Evolutionary conservation across 2,888 invertebrate species (phyloP).

Genomic region (Tortricodes alternella): DNA sequence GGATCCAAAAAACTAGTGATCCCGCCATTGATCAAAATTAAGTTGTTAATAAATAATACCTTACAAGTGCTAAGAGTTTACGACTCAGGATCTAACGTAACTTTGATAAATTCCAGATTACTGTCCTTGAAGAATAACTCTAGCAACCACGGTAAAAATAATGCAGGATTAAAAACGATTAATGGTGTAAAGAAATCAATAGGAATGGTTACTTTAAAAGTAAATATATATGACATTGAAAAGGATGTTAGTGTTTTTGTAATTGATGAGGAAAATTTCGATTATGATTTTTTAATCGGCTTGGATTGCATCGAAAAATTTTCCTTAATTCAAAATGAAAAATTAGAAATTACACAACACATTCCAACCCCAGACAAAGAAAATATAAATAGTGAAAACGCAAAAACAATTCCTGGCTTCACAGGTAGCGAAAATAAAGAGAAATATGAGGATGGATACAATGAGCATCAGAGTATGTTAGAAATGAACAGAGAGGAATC

Average conservation of each 20-base stretch:
- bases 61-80: slow-evolving; percentile 38
- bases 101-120: slow-evolving; percentile 41
- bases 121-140: slow-evolving; percentile 25
- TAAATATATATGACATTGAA: slow-evolving; percentile 35
- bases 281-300: slow-evolving; percentile 33
- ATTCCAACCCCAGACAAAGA: not conserved
- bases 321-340: slow-evolving; percentile 30
- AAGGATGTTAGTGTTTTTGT: slow-evolving; percentile 34
- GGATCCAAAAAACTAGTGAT: slow-evolving; percentile 39
- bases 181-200: slow-evolving; percentile 32
- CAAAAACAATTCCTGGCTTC: slow-evolving; percentile 17
- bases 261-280: not conserved
- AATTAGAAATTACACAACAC: slow-evolving; percentile 20
- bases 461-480: not conserved
- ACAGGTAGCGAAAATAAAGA: not conserved
- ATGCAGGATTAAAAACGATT: slow-evolving; percentile 34
- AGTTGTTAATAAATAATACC: slow-evolving; percentile 36
- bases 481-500: not conserved
- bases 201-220: slow-evolving; percentile 33
- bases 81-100: slow-evolving; percentile 44
- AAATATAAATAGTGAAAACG: not conserved
- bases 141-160: slow-evolving; percentile 4
- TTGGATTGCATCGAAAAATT: slow-evolving; percentile 32
- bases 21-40: slow-evolving; percentile 37
- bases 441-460: slow-evolving; percentile 1